Conservation (phyloP, 2,888 invertebrate species). For the Euplagia quadripunctaria region DNA sequence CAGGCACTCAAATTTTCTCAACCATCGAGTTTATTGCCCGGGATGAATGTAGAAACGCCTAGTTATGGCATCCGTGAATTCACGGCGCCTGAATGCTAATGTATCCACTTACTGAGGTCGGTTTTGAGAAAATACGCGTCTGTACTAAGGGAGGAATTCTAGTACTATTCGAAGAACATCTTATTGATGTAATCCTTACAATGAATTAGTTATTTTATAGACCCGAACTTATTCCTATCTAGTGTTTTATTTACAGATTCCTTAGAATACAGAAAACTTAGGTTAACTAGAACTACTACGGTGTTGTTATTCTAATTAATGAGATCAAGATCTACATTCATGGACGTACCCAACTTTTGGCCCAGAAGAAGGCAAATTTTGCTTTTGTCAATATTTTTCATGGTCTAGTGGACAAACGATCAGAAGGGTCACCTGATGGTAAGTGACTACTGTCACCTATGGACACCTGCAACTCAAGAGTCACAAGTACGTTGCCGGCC, state of each 20-base stretch:
- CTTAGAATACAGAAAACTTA: background rate
- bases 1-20: conserved; percentile 48
- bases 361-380: too few species aligned
- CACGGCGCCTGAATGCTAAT: conserved; percentile 44
- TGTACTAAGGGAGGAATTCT: background rate
- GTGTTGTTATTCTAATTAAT: too few species aligned
- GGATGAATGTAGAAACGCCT: conserved; percentile 36
- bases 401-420: too few species aligned
- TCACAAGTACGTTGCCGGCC: too few species aligned
- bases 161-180: background rate
- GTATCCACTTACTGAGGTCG: conserved; percentile 29
- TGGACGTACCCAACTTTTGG: too few species aligned
- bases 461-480: too few species aligned
- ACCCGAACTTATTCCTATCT: background rate
- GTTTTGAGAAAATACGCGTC: conserved; percentile 28
- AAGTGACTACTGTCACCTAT: too few species aligned
- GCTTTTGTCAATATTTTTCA: too few species aligned
- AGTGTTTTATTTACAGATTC: background rate
- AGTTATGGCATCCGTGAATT: conserved; percentile 32
- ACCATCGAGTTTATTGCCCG: conserved; percentile 37
- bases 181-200: background rate
- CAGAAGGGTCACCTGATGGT: too few species aligned
- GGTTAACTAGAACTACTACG: background rate
- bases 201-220: background rate
- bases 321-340: too few species aligned